Evolutionary conservation across 2,113 vertebrate genomes (phyloP).

Genomic region (Mesitornis unicolor): DNA sequence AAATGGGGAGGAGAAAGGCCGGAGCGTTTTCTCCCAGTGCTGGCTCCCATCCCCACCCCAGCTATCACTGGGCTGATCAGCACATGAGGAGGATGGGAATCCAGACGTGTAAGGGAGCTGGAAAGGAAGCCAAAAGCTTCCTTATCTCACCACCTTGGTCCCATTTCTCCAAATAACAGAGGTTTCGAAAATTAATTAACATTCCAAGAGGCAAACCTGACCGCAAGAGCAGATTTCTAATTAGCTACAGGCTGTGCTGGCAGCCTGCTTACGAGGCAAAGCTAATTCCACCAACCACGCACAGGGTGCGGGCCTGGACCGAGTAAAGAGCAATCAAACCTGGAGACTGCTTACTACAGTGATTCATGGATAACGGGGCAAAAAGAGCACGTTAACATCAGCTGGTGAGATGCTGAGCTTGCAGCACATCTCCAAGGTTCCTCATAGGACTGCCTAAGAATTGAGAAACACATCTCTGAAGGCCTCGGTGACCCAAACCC

Average conservation of each 20-base stretch:
- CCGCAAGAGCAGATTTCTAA: neutral
- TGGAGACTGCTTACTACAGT: neutral
- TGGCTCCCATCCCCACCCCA: neutral
- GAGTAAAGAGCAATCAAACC: neutral
- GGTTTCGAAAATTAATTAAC: constrained; percentile 34
- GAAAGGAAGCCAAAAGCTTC: neutral
- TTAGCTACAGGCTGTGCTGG: neutral
- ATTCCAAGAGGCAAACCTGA: constrained; percentile 9
- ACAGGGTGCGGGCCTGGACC: rapidly evolving
- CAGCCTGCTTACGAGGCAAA: neutral
- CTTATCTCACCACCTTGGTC: neutral
- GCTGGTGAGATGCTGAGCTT: neutral
- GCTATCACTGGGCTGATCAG: neutral
- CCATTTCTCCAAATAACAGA: neutral
- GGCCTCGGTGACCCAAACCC: neutral
- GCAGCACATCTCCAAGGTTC: neutral
- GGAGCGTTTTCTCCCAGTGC: neutral
- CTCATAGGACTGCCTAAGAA: rapidly evolving
- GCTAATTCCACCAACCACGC: neutral
- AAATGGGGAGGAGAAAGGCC: neutral
- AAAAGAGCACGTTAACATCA: neutral
- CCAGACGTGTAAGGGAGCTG: neutral
- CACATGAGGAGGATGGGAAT: neutral
- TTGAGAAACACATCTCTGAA: neutral
- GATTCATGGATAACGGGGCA: neutral